These are phyloP conservation scores for Lycodopsis pacificus DNA, from an alignment of 2,797 vertebrate species.

Conservation along the genomic window DNA sequence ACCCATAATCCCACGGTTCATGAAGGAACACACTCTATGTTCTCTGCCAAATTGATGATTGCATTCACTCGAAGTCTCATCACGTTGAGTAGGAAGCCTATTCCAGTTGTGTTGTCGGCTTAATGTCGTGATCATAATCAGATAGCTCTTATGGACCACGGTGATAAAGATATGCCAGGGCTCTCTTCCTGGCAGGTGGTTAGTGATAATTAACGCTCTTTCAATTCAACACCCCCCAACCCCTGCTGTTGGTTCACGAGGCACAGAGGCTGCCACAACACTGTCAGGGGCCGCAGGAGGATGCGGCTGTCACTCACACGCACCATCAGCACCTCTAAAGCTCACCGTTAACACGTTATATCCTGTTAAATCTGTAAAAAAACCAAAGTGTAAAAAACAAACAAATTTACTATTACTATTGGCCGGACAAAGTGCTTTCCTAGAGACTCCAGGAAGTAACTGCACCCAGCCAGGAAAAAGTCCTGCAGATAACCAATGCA, in stretches of 20 bases:
- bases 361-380: neutral
- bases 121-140: conserved; percentile 69
- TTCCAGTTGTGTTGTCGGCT: conserved; percentile 67
- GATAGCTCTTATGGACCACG: conserved; percentile 60
- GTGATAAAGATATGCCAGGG: conserved; percentile 64
- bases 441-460: neutral
- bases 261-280: conserved; percentile 63
- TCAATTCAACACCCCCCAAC: conserved; percentile 63
- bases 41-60: conserved; percentile 13
- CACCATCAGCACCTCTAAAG: neutral
- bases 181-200: conserved; percentile 69
- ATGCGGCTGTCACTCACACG: conserved; percentile 68
- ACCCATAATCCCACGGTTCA: conserved; percentile 8
- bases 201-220: conserved; percentile 75
- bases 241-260: conserved; percentile 72
- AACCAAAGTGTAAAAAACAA: neutral
- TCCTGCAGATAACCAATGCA: too few relatives aligned
- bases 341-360: neutral
- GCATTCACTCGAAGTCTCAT: conserved; percentile 27
- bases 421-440: neutral
- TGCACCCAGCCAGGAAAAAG: too few relatives aligned
- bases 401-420: neutral
- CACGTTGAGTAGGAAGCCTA: conserved; percentile 58
- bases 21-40: neutral
- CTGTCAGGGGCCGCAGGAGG: conserved; percentile 51